Percentiles rank a stretch among this genome's conserved stretches.
phyloP scores from a whole-genome alignment of 2,888 invertebrate species.

The Trachelus stipa region DNA sequence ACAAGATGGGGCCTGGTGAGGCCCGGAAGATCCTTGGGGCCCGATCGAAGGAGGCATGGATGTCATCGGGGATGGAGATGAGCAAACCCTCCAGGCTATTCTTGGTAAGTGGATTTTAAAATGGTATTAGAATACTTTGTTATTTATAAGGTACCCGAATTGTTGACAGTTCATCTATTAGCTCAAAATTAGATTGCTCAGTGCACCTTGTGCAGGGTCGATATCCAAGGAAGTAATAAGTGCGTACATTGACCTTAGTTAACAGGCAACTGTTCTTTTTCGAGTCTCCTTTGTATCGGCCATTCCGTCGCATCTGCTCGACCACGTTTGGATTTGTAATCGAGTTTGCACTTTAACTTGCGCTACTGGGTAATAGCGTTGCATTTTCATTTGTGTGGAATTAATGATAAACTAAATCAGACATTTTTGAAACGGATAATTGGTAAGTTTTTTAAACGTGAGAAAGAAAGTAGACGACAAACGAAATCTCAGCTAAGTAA shows the following conservation, averaged over 20 bases:
- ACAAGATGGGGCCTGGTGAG: conserved; percentile 62
- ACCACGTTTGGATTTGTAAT: background rate
- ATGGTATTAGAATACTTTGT: background rate
- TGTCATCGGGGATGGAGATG: conserved; percentile 65
- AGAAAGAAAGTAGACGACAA: background rate
- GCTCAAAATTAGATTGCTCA: background rate
- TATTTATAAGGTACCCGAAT: background rate
- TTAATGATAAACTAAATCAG: background rate
- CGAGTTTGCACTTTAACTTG: background rate
- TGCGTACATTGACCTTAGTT: conserved; percentile 24
- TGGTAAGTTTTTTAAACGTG: too few relatives aligned
- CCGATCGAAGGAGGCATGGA: conserved; percentile 62
- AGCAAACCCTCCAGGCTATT: conserved; percentile 67
- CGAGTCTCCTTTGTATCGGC: background rate
- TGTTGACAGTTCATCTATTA: background rate
- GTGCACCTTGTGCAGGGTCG: conserved; percentile 15
- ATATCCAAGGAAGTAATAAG: conserved; percentile 20
- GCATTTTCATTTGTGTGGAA: background rate
- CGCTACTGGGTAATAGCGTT: background rate
- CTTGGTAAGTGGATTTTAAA: conserved; percentile 55
- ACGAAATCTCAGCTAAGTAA: background rate
- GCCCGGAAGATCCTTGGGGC: conserved; percentile 54
- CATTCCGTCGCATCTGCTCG: background rate
- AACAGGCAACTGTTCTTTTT: background rate
- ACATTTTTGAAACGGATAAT: too few relatives aligned